Evolutionary conservation across 2,888 invertebrate species (phyloP).

Genomic region (Clepsis dumicolana): DNA sequence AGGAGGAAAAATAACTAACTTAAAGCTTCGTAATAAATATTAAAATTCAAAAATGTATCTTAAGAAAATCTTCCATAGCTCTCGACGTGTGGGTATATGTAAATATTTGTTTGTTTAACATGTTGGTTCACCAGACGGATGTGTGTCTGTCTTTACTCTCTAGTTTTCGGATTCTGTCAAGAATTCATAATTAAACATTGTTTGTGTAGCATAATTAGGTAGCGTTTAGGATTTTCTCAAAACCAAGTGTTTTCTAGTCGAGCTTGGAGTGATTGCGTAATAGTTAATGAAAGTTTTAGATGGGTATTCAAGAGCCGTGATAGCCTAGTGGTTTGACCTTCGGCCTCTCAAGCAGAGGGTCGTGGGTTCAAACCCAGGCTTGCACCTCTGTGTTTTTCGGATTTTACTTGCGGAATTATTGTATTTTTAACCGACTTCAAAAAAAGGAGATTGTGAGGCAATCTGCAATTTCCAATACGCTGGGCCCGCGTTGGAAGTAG

Average conservation of each 20-base stretch:
- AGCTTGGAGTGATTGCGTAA: background rate
- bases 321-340: too few species aligned
- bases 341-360: too few species aligned
- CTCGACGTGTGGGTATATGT: constrained; percentile 9
- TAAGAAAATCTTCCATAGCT: constrained; percentile 18
- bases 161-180: constrained; percentile 30
- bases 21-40: background rate
- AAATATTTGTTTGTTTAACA: constrained; percentile 13
- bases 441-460: too few species aligned
- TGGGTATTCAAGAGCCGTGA: too few species aligned
- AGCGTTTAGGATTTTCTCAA: constrained; percentile 4
- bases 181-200: constrained; percentile 40
- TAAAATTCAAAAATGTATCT: constrained; percentile 18
- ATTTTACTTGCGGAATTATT: too few species aligned
- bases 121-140: constrained; percentile 21
- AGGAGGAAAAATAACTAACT: background rate
- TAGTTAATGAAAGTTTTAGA: background rate
- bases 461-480: too few species aligned
- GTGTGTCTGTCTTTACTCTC: constrained; percentile 28
- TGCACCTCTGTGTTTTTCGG: too few species aligned
- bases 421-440: too few species aligned
- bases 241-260: background rate
- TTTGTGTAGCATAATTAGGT: constrained; percentile 33
- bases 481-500: too few species aligned
- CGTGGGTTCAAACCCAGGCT: too few species aligned